phyloP scores from a whole-genome alignment of 2,113 vertebrate species.

The Elephas maximus region DNA sequence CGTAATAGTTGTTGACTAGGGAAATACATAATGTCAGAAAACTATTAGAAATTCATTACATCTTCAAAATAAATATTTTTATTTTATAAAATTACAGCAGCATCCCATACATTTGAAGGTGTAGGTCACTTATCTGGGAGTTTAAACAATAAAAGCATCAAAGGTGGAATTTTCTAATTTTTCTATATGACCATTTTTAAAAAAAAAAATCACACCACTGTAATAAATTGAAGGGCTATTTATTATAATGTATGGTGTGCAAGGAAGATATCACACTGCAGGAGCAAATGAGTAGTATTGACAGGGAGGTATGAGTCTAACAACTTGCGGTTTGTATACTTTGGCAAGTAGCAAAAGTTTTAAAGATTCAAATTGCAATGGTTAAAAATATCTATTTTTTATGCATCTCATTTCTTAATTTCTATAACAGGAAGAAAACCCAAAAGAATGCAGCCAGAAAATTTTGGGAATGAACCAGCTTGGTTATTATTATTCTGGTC shows the following conservation, averaged over 20 bases:
- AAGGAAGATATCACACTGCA: neutral
- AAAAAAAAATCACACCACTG: neutral
- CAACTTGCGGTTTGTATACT: neutral
- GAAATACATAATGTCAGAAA: neutral
- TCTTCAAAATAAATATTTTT: neutral
- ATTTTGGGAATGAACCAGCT: neutral
- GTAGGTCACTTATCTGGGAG: neutral
- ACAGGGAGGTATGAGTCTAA: neutral
- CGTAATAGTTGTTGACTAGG: neutral
- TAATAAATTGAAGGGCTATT: neutral
- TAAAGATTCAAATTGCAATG: neutral
- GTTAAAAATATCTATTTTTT: neutral
- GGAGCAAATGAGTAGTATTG: neutral
- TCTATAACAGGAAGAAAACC: constrained; percentile 2
- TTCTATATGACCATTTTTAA: neutral
- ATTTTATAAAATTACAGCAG: neutral
- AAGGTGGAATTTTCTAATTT: neutral
- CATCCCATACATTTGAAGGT: neutral
- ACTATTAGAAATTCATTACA: neutral
- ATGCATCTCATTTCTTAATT: neutral
- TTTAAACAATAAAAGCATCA: constrained; percentile 6
- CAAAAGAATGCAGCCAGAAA: neutral
- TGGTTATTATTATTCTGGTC: neutral
- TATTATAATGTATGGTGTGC: neutral
- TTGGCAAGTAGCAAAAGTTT: neutral